These are phyloP conservation scores for Ranitomeya variabilis DNA, from an alignment of 2,113 vertebrate genomes.

Conservation along the genomic window DNA sequence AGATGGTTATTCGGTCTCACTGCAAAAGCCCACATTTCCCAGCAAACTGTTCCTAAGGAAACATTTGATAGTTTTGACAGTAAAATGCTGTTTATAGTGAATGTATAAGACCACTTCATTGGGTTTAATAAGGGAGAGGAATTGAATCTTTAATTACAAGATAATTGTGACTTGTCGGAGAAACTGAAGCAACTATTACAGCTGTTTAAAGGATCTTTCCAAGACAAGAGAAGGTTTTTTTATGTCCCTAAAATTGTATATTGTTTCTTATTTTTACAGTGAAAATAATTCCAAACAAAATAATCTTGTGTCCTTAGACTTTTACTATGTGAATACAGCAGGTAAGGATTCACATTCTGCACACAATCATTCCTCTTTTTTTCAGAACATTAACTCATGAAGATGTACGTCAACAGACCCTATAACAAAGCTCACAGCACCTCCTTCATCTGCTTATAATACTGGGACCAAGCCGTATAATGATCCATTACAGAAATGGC, in stretches of 20 bases:
- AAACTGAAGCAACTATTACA: conserved; percentile 71
- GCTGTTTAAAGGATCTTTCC: conserved; percentile 68
- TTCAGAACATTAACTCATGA: background rate
- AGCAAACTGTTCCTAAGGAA: conserved; percentile 66
- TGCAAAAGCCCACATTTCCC: conserved; percentile 59
- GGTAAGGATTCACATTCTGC: background rate
- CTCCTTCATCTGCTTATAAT: background rate
- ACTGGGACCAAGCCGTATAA: background rate
- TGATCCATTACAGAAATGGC: too few species aligned
- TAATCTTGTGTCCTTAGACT: background rate
- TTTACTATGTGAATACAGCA: conserved; percentile 3
- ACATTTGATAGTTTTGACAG: conserved; percentile 56
- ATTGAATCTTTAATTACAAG: conserved; percentile 74
- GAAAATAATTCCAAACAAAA: conserved; percentile 37
- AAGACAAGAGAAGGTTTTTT: conserved; percentile 64
- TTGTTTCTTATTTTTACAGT: conserved; percentile 38
- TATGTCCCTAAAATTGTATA: conserved; percentile 13
- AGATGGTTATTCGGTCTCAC: background rate
- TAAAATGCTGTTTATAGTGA: conserved; percentile 62
- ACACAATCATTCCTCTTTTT: background rate
- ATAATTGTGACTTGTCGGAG: conserved; percentile 81
- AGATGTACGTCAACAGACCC: background rate
- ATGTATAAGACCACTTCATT: conserved; percentile 73
- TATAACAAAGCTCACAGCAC: background rate
- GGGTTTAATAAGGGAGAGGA: conserved; percentile 78